Evolutionary conservation across 1,140 invertebrate genomes (phyloP).

Genomic region (Neoseiulus cucumeris): DNA sequence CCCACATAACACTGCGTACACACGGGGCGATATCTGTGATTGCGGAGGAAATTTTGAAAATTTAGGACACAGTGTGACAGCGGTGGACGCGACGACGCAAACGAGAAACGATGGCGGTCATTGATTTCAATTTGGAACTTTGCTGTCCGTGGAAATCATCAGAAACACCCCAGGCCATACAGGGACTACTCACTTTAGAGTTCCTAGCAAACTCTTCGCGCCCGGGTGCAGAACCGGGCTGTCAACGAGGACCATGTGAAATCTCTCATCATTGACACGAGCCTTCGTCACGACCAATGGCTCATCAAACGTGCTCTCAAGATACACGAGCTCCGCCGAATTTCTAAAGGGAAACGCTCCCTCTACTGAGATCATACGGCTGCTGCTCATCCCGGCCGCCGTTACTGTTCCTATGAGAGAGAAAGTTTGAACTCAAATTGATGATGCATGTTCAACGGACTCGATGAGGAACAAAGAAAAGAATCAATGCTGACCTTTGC

Average conservation of each 20-base stretch:
- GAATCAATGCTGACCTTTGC: neutral
- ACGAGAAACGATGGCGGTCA: neutral
- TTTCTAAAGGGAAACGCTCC: neutral
- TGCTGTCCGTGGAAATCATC: too few species aligned
- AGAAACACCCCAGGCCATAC: neutral
- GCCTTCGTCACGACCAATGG: neutral
- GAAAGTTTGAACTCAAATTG: too few species aligned
- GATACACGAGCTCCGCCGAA: neutral
- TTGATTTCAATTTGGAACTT: too few species aligned
- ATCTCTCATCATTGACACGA: neutral
- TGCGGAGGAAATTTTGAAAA: neutral
- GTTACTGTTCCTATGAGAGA: neutral
- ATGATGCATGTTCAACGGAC: too few species aligned
- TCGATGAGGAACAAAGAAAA: neutral
- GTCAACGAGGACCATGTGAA: neutral
- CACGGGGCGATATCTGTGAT: neutral
- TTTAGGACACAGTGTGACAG: neutral
- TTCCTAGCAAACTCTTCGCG: conserved; percentile 2
- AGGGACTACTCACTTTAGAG: neutral
- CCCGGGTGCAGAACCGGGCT: neutral
- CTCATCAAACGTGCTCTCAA: neutral
- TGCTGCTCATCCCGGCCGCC: neutral
- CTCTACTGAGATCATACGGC: neutral
- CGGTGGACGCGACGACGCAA: neutral
- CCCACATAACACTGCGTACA: conserved; percentile 1